phyloP scores from a whole-genome alignment of 1,140 invertebrate genomes.

The Plutomurus gul region DNA sequence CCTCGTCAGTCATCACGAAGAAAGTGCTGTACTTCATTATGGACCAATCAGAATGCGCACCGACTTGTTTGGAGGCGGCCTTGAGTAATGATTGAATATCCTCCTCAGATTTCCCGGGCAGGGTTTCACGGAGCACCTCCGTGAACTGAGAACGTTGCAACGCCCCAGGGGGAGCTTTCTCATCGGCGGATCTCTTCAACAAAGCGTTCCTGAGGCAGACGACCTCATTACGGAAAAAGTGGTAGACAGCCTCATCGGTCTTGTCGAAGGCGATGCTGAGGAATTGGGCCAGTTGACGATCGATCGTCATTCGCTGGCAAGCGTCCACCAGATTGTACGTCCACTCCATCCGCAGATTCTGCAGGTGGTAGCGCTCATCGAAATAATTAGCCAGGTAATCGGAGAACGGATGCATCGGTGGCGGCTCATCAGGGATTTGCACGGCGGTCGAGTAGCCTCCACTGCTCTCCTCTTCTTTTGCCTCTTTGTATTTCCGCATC shows the following conservation, averaged over 20 bases:
- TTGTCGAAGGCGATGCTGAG: constrained; percentile 17
- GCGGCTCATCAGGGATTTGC: not conserved
- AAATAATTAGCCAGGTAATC: constrained; percentile 39
- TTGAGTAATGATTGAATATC: not conserved
- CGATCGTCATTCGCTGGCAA: constrained; percentile 3
- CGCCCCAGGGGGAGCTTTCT: not conserved
- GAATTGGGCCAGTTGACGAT: not conserved
- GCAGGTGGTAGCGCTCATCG: not conserved
- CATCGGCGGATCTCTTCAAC: not conserved
- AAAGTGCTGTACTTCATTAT: constrained; percentile 13
- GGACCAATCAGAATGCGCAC: constrained; percentile 5
- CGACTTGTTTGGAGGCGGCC: constrained; percentile 31
- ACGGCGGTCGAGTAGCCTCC: not conserved
- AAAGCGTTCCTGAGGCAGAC: constrained; percentile 19
- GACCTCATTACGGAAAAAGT: constrained; percentile 29
- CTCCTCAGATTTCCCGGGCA: constrained; percentile 28
- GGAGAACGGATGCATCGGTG: constrained; percentile 1
- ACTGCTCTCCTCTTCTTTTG: constrained; percentile 7
- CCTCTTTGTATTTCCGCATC: not conserved
- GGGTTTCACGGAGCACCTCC: not conserved
- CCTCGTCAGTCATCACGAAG: constrained; percentile 42
- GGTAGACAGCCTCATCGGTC: constrained; percentile 32
- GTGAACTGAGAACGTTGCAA: not conserved
- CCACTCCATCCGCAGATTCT: constrained; percentile 29
- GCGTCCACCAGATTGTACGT: constrained; percentile 39